Conservation (phyloP, 2,888 invertebrate genomes). For the Branchellion lobata region DNA sequence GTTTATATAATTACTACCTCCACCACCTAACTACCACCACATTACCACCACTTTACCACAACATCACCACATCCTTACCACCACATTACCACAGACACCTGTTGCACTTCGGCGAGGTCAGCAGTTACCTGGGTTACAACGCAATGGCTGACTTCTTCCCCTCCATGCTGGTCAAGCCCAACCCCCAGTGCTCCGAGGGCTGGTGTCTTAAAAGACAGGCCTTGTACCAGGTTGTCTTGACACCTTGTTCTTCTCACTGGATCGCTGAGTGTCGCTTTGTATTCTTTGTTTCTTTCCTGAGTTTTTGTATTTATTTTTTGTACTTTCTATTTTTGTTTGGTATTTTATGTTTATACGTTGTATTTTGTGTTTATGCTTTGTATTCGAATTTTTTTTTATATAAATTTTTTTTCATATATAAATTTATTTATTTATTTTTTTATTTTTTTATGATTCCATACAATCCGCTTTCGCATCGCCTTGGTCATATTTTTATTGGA, state of each 20-base stretch:
- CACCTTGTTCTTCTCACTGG: neutral
- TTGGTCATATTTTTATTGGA: too few species aligned
- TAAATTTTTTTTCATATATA: too few species aligned
- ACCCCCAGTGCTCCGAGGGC: conserved; percentile 82
- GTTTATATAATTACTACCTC: too few species aligned
- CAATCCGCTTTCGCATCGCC: too few species aligned
- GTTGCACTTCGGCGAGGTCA: conserved; percentile 84
- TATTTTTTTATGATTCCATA: too few species aligned
- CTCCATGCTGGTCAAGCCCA: conserved; percentile 86
- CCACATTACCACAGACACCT: conserved; percentile 81
- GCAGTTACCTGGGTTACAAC: conserved; percentile 91
- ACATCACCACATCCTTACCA: too few species aligned
- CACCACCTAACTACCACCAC: too few species aligned
- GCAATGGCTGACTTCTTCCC: conserved; percentile 95
- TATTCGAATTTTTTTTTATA: too few species aligned
- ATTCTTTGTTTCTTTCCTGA: conserved; percentile 56
- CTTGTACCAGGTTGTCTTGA: conserved; percentile 56
- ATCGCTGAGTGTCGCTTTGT: neutral
- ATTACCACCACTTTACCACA: too few species aligned
- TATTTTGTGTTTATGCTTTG: too few species aligned
- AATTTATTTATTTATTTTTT: too few species aligned
- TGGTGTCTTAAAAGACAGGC: conserved; percentile 69
- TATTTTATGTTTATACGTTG: too few species aligned
- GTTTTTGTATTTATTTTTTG: neutral
- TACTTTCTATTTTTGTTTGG: neutral